Evolutionary conservation across 2,113 vertebrate species (phyloP).

Genomic region (Hemicordylus capensis): DNA sequence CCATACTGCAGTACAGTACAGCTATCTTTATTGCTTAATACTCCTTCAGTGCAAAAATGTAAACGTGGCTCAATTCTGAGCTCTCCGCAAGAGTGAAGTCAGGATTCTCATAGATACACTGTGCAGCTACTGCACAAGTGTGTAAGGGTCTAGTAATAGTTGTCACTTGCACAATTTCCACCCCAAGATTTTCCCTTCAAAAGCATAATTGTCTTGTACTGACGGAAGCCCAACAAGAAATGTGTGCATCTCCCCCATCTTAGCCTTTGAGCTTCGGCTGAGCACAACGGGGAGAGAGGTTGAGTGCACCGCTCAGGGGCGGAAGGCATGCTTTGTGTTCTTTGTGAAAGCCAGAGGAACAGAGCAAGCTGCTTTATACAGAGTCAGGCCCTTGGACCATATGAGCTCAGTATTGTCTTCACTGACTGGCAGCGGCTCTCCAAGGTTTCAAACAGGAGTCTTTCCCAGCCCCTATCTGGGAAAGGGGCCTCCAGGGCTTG

Average conservation of each 20-base stretch:
- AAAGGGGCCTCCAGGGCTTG: too few species aligned
- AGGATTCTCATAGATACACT: background rate
- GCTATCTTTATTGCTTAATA: background rate
- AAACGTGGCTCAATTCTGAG: background rate
- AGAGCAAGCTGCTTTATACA: too few species aligned
- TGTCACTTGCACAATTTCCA: background rate
- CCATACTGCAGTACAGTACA: background rate
- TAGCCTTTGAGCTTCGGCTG: background rate
- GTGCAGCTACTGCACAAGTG: background rate
- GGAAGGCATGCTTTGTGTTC: too few species aligned
- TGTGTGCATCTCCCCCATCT: background rate
- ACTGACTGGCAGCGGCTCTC: too few species aligned
- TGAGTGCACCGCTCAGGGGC: too few species aligned
- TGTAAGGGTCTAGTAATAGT: background rate
- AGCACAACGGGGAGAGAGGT: too few species aligned
- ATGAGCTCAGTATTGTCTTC: too few species aligned
- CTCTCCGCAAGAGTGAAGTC: background rate
- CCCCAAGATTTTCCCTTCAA: background rate
- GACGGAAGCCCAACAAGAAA: background rate
- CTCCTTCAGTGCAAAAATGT: conserved; percentile 4
- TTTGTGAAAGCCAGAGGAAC: too few species aligned
- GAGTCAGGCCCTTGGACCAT: too few species aligned
- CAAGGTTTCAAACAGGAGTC: too few species aligned
- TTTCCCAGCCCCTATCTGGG: too few species aligned
- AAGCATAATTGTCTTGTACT: background rate